Conservation (phyloP, 2,797 vertebrate species). For the Coccyzus lansbergi region DNA sequence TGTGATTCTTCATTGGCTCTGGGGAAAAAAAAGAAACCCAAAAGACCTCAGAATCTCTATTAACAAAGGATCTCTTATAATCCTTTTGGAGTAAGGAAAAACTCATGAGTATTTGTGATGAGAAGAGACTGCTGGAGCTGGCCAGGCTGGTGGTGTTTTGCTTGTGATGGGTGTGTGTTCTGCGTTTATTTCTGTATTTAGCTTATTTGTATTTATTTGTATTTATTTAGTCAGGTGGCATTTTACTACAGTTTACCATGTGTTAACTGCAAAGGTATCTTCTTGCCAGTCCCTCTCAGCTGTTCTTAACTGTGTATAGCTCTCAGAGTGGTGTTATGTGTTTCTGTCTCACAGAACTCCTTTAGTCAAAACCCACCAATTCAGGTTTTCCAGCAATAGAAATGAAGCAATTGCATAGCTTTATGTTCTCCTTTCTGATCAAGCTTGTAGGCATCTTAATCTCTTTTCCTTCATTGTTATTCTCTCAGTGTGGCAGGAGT, state of each 20-base stretch:
- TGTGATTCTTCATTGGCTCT: not conserved
- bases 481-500: not conserved
- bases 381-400: not conserved
- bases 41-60: not conserved
- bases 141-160: not conserved
- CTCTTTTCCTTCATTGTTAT: not conserved
- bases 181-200: not conserved
- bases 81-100: not conserved
- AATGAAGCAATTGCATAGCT: fast-evolving
- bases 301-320: not conserved
- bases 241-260: fast-evolving
- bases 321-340: not conserved
- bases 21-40: not conserved
- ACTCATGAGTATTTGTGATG: not conserved
- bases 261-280: not conserved
- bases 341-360: too few species aligned
- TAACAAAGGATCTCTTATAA: not conserved
- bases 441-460: not conserved
- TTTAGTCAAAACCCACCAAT: not conserved
- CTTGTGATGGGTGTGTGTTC: not conserved
- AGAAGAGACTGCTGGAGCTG: not conserved
- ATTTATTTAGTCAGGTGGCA: not conserved
- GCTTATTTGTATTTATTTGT: not conserved
- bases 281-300: not conserved
- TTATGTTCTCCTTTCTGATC: not conserved